Percentiles rank a stretch among this genome's conserved stretches.
Evolutionary conservation across 2,888 invertebrate species (phyloP).

Genomic region (Drosophila hamatofila): DNA sequence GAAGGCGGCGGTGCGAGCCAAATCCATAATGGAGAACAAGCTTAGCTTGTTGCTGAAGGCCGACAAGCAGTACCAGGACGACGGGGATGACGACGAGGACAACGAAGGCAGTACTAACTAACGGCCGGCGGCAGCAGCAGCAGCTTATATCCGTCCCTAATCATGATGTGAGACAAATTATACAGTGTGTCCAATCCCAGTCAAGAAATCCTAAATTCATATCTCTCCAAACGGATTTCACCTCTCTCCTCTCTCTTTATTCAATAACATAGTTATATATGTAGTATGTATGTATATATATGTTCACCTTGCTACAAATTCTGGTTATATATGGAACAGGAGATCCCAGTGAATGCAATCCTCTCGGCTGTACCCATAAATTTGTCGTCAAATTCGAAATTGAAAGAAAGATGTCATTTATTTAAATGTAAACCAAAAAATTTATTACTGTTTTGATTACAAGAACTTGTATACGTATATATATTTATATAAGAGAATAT

Average conservation of each 20-base stretch:
- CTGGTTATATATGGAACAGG: neutral
- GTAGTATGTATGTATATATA: neutral
- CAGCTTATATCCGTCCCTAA: neutral
- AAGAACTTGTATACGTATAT: neutral
- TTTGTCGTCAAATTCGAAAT: neutral
- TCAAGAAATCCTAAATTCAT: neutral
- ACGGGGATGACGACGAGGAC: neutral
- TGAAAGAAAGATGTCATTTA: neutral
- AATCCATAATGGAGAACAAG: slow-evolving; percentile 4
- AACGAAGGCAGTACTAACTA: neutral
- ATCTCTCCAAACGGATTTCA: neutral
- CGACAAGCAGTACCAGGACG: neutral
- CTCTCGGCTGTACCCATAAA: neutral
- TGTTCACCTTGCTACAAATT: neutral
- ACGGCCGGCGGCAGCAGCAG: neutral
- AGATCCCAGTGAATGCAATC: neutral
- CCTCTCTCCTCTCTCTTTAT: neutral
- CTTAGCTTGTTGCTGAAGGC: neutral
- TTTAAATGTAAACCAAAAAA: neutral
- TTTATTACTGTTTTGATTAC: neutral
- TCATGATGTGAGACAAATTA: neutral
- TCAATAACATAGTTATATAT: neutral
- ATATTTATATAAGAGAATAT: too few species aligned
- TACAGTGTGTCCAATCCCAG: neutral
- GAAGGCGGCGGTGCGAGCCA: slow-evolving; percentile 4